Base-by-base conservation (phyloP, 35 echinoderm and acorn worm species). In the Lytechinus variegatus region DNA sequence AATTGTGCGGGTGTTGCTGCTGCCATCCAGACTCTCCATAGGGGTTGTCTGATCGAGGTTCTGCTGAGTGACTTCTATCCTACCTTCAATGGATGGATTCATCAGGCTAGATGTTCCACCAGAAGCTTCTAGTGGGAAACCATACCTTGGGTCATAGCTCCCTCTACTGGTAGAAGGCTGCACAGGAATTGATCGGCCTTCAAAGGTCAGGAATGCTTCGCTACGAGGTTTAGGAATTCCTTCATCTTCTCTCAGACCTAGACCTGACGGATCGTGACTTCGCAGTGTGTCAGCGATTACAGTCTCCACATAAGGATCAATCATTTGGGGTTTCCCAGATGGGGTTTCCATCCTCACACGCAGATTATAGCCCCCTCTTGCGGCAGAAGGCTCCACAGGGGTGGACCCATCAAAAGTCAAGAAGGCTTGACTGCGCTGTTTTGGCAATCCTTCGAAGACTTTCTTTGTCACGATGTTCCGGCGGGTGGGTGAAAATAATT, bases 371-470 rank as follows among this genome's bases (percentile, higher is more conserved):
- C 53, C 8, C 92, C 92, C 92, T 93, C 29, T 33, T 52, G 6
- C 28, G 92, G 27, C 13, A n/a, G 92, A 27, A 27, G 92, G 53
- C 53, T 54, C 10, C 12, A 93, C 53, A 27, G 92, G 55, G 29
- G 52, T 54, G 27, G 92, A 24, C 53, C 54, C 11, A 9, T 57
- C 53, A 21, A 93, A 93, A 9, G 92, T 93, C 52, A 55, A 13
- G 92, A 55, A 93, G 52, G 92, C 92, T 27, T 93, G 52, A 54
- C 92, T 57, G 21, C 92, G 52, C 11, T 53, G 29, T 27, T 27
- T 27, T 21, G 92, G 92, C 92, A 19, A 53, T 33, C 92, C 92
- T 10, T 54, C 92, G 11, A 93, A 93, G 27, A 93, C 92, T 57
- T 54, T 54, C n/a, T 93, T 93, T 53, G 92, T 57, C 9, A 93